phyloP scores from a whole-genome alignment of 2,888 invertebrate genomes.

The Drosophila affinis region DNA sequence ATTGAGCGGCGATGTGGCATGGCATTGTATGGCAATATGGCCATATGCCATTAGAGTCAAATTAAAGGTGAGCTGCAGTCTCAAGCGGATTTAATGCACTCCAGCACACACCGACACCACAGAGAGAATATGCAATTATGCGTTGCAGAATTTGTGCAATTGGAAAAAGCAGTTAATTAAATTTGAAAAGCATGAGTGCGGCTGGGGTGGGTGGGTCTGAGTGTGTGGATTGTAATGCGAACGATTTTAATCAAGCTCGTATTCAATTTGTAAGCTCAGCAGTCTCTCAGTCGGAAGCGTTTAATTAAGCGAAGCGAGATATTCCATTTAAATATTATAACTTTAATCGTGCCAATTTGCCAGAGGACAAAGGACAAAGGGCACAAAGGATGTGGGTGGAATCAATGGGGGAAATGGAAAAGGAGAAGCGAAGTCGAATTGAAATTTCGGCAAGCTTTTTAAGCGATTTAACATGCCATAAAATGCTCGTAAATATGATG shows the following conservation, averaged over 20 bases:
- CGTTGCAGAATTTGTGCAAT: conserved; percentile 17
- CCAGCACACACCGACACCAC: neutral
- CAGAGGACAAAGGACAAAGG: neutral
- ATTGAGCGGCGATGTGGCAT: conserved; percentile 17
- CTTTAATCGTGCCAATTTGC: conserved; percentile 23
- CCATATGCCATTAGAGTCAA: conserved; percentile 28
- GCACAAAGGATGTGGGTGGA: conserved; percentile 44
- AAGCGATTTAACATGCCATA: conserved; percentile 58
- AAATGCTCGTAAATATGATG: conserved; percentile 66
- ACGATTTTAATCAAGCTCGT: conserved; percentile 4
- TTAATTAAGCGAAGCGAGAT: conserved; percentile 33
- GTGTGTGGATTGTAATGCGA: conserved; percentile 5
- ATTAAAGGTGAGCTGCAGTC: conserved; percentile 16
- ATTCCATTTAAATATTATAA: conserved; percentile 28
- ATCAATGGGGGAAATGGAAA: conserved; percentile 49
- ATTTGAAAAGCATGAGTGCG: conserved; percentile 4
- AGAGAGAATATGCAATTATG: conserved; percentile 18
- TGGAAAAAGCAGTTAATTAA: conserved; percentile 16
- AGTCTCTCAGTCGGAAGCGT: conserved; percentile 21
- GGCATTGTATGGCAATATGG: conserved; percentile 11
- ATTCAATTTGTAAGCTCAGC: conserved; percentile 10
- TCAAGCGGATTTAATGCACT: conserved; percentile 25
- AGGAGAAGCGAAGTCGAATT: conserved; percentile 11
- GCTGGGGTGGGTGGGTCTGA: too few relatives aligned
- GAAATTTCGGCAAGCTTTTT: conserved; percentile 44